Conservation (phyloP, 2,888 invertebrate genomes). For the Ormyrus labotus region DNA sequence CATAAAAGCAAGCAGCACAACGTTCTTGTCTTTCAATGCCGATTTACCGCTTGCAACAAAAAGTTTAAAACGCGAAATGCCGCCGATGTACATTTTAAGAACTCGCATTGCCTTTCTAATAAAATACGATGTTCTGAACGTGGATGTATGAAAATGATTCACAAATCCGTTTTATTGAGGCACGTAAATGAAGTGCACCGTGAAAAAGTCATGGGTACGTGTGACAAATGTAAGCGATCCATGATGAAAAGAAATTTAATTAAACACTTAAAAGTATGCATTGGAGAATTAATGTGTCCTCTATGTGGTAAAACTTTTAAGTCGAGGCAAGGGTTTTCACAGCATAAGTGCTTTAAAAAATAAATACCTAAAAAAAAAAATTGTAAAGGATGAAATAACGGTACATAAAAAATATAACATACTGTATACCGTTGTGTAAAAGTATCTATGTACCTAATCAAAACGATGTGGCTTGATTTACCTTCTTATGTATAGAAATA, state of each 20-base stretch:
- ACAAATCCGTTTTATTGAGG: not conserved
- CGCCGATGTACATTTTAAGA: not conserved
- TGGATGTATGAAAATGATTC: not conserved
- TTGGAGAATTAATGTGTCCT: not conserved
- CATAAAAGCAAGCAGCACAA: not conserved
- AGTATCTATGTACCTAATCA: no score
- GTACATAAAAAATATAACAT: no score
- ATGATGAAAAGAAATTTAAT: not conserved
- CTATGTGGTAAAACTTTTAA: not conserved
- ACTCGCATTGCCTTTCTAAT: not conserved
- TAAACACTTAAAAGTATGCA: not conserved
- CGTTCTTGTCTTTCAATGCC: not conserved
- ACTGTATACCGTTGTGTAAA: no score
- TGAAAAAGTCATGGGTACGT: not conserved
- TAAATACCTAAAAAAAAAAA: not conserved
- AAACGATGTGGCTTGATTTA: no score
- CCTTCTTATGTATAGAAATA: no score
- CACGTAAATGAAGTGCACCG: not conserved
- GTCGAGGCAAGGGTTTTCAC: not conserved
- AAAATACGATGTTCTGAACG: not conserved
- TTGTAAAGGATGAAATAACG: no score
- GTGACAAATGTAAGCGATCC: not conserved
- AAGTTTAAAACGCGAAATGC: not conserved
- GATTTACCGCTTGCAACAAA: not conserved
- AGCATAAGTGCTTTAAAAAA: not conserved